Evolutionary conservation across 2,797 vertebrate species (phyloP).

Genomic region (Apodemus agrarius): DNA sequence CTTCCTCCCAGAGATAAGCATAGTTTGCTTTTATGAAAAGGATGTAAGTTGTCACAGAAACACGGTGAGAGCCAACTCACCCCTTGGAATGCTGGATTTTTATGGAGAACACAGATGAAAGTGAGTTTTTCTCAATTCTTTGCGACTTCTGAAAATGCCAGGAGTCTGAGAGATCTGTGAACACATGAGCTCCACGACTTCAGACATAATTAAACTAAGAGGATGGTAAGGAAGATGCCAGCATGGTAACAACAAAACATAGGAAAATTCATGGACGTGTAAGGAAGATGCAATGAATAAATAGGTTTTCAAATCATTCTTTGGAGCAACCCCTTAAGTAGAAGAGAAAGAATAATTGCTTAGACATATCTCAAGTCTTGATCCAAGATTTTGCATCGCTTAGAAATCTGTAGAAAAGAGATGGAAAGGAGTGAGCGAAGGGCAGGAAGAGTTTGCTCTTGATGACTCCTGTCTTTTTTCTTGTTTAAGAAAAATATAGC

Average conservation of each 20-base stretch:
- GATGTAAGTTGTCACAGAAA: constrained; percentile 18
- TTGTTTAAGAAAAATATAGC: constrained; percentile 43
- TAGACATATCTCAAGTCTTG: neutral
- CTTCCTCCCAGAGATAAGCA: constrained; percentile 2
- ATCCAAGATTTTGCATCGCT: neutral
- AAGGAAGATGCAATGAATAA: neutral
- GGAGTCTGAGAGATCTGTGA: neutral
- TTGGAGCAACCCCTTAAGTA: neutral
- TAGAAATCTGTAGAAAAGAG: neutral
- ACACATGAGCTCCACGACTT: neutral
- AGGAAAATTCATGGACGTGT: constrained; percentile 33
- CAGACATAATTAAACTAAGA: constrained; percentile 52
- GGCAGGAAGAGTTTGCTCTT: neutral
- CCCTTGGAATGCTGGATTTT: neutral
- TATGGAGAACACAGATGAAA: constrained; percentile 44
- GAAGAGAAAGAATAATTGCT: constrained; percentile 14
- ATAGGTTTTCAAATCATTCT: neutral
- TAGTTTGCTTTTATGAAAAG: constrained; percentile 33
- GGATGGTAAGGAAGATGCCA: neutral
- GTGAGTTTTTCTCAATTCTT: constrained; percentile 20
- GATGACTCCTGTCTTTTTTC: neutral
- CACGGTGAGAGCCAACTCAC: neutral
- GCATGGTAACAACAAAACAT: neutral
- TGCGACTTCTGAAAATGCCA: neutral
- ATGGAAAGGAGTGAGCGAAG: neutral